Evolutionary conservation across 1,140 invertebrate genomes (phyloP).

Genomic region (Leucophenga varia): DNA sequence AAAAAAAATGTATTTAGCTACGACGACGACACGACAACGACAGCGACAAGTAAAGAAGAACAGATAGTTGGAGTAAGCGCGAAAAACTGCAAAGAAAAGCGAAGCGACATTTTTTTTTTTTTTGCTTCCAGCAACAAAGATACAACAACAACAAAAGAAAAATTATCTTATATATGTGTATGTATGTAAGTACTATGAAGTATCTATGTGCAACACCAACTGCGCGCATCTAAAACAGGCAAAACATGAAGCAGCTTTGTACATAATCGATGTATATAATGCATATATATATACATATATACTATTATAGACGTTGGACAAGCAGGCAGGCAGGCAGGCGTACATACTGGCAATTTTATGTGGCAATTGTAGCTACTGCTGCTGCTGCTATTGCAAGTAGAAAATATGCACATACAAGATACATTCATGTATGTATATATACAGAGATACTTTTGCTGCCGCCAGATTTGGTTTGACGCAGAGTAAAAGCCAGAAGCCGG

Average conservation of each 20-base stretch:
- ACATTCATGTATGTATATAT: too few species aligned
- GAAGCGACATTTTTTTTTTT: slow-evolving; percentile 8
- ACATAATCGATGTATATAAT: slow-evolving; percentile 30
- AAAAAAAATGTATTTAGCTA: slow-evolving; percentile 9
- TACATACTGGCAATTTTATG: too few species aligned
- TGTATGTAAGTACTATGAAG: background rate
- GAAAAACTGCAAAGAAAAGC: slow-evolving; percentile 7
- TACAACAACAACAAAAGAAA: too few species aligned
- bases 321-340: too few species aligned
- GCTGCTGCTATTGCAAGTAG: too few species aligned
- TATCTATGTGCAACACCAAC: slow-evolving; percentile 6
- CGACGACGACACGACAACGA: slow-evolving; percentile 16
- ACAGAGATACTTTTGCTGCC: too few species aligned
- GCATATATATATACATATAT: slow-evolving; percentile 32
- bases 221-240: slow-evolving; percentile 45
- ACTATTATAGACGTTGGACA: slow-evolving; percentile 23
- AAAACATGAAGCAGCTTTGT: slow-evolving; percentile 40
- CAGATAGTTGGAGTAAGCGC: slow-evolving; percentile 10
- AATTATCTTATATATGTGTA: too few species aligned
- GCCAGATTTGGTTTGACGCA: too few species aligned
- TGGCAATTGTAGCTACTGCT: slow-evolving; percentile 17
- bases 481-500: too few species aligned
- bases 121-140: too few species aligned
- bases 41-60: slow-evolving; percentile 18
- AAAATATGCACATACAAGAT: too few species aligned